phyloP scores from a whole-genome alignment of 2,888 invertebrate species.

The Sisyra nigra region DNA sequence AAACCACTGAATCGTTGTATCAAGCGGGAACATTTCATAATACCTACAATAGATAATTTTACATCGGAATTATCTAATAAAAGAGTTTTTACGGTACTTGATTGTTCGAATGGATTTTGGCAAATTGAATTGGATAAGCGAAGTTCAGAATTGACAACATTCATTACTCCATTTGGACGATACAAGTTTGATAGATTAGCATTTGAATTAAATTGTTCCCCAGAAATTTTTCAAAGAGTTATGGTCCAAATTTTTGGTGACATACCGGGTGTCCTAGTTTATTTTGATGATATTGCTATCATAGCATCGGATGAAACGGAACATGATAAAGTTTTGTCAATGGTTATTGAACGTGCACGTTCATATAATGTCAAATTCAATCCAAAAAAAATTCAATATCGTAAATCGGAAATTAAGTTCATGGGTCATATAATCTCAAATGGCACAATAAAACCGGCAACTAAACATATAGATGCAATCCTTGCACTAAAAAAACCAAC shows the following conservation, averaged over 20 bases:
- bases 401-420: not conserved
- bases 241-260: no score
- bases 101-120: slow-evolving; percentile 13
- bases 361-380: slow-evolving; percentile 6
- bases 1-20: slow-evolving; percentile 7
- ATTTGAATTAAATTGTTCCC: slow-evolving; percentile 13
- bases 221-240: slow-evolving; percentile 12
- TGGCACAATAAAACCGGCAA: not conserved
- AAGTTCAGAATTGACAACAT: slow-evolving; percentile 2
- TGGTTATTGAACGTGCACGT: slow-evolving; percentile 10
- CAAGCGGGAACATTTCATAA: slow-evolving; percentile 7
- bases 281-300: not conserved
- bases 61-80: slow-evolving; percentile 9
- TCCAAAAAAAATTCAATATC: slow-evolving; percentile 6
- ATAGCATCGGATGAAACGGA: slow-evolving; percentile 12
- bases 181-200: slow-evolving; percentile 10
- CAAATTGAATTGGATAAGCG: slow-evolving; percentile 5
- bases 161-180: slow-evolving; percentile 11
- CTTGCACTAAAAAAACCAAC: not conserved
- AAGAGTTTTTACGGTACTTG: slow-evolving; percentile 11
- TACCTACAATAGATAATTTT: slow-evolving; percentile 9
- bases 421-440: slow-evolving; percentile 2
- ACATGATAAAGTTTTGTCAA: slow-evolving; percentile 13
- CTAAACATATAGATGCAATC: slow-evolving; percentile 4
- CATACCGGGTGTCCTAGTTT: slow-evolving; percentile 10